Evolutionary conservation across 2,113 vertebrate genomes (phyloP).

Genomic region (Clarias magur): DNA sequence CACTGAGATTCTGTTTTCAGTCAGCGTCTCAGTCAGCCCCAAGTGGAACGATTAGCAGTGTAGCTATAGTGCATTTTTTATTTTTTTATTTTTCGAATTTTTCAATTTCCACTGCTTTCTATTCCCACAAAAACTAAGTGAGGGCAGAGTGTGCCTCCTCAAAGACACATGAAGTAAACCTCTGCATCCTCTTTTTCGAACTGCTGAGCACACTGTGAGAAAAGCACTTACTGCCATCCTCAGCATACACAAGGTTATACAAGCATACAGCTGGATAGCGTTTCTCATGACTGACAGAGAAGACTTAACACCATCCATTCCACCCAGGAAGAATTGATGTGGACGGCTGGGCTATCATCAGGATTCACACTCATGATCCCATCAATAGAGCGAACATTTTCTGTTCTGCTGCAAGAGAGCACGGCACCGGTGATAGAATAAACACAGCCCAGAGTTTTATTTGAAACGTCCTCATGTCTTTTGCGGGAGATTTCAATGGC

Average conservation of each 20-base stretch:
- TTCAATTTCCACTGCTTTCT: not conserved
- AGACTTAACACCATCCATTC: not conserved
- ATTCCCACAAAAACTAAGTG: not conserved
- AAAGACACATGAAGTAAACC: not conserved
- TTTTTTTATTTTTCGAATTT: not conserved
- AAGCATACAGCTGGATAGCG: not conserved
- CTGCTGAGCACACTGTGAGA: too few species aligned
- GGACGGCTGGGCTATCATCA: not conserved
- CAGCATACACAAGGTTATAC: not conserved
- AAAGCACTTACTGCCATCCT: not conserved
- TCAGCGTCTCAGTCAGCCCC: constrained; percentile 18
- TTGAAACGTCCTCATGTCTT: not conserved
- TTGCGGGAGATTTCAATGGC: not conserved
- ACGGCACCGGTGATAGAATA: constrained; percentile 30
- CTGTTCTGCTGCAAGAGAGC: not conserved
- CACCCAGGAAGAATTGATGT: too few species aligned
- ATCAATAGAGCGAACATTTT: not conserved
- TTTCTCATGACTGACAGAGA: not conserved
- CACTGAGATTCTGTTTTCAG: constrained; percentile 3
- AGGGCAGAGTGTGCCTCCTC: not conserved
- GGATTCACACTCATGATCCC: not conserved
- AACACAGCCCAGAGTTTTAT: constrained; percentile 31
- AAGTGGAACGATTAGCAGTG: not conserved
- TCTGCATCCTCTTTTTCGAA: not conserved
- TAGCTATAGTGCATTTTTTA: not conserved